Evolutionary conservation across 2,888 invertebrate genomes (phyloP).

Genomic region (Euproctis similis): DNA sequence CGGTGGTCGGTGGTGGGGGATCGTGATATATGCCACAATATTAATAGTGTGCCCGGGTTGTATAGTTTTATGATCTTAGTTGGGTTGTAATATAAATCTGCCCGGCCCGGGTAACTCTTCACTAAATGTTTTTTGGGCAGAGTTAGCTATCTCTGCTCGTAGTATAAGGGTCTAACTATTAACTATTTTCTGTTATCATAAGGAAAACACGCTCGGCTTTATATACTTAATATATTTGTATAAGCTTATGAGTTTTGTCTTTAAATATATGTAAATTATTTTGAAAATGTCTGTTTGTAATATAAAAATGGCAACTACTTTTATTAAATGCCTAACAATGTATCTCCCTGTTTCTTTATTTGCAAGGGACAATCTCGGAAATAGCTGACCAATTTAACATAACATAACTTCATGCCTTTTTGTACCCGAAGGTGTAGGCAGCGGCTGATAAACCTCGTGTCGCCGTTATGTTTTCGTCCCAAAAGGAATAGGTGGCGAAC

Average conservation of each 20-base stretch:
- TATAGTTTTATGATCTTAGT: conserved; percentile 76
- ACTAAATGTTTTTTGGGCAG: conserved; percentile 46
- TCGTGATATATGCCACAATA: conserved; percentile 70
- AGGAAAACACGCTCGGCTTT: conserved; percentile 8
- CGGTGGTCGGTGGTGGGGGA: conserved; percentile 50
- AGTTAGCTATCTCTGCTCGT: conserved; percentile 22
- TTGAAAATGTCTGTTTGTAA: no score
- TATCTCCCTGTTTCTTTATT: not conserved
- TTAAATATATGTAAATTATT: no score
- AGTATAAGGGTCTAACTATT: conserved; percentile 17
- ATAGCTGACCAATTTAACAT: no score
- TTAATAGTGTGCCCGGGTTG: conserved; percentile 65
- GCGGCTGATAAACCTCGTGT: no score
- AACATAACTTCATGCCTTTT: no score
- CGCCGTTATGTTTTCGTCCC: no score
- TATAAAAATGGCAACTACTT: not conserved
- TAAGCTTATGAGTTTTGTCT: no score
- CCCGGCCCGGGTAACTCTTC: conserved; percentile 44
- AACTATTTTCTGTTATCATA: conserved; percentile 22
- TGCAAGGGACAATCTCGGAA: no score
- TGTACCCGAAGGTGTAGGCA: no score
- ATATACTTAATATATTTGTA: not conserved
- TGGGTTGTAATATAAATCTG: conserved; percentile 71
- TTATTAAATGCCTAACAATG: no score
- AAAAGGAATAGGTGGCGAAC: no score